Evolutionary conservation across 2,113 vertebrate species (phyloP).

Genomic region (Regulus satrapa): DNA sequence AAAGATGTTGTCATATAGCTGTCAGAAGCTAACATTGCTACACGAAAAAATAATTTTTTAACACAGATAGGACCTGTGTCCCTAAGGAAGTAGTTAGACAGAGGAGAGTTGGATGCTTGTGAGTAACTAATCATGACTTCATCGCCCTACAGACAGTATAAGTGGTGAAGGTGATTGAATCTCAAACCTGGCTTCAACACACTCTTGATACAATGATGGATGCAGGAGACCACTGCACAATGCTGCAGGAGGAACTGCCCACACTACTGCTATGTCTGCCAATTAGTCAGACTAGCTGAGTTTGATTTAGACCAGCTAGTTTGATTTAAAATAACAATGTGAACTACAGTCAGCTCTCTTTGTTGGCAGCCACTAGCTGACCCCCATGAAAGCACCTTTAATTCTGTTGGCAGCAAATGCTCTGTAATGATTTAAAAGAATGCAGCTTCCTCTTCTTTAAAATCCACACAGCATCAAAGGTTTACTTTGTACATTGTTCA

Average conservation of each 20-base stretch:
- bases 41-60: neutral
- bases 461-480: constrained; percentile 30
- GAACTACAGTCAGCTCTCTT: constrained; percentile 53
- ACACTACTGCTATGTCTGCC: neutral
- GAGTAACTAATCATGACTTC: neutral
- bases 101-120: neutral
- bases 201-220: neutral
- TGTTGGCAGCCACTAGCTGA: constrained; percentile 59
- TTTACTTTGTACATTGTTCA: constrained; percentile 60
- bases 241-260: neutral
- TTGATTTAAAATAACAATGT: constrained; percentile 64
- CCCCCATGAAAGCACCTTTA: constrained; percentile 53
- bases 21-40: neutral
- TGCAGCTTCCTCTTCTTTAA: neutral
- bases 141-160: neutral
- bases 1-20: neutral
- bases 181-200: neutral
- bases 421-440: constrained; percentile 67
- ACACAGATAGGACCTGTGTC: neutral
- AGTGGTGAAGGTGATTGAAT: neutral
- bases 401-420: constrained; percentile 66
- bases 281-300: neutral
- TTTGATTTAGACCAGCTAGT: neutral
- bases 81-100: neutral
- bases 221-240: neutral